phyloP scores from a whole-genome alignment of 2,113 vertebrate genomes.

The Thalassoma bifasciatum region DNA sequence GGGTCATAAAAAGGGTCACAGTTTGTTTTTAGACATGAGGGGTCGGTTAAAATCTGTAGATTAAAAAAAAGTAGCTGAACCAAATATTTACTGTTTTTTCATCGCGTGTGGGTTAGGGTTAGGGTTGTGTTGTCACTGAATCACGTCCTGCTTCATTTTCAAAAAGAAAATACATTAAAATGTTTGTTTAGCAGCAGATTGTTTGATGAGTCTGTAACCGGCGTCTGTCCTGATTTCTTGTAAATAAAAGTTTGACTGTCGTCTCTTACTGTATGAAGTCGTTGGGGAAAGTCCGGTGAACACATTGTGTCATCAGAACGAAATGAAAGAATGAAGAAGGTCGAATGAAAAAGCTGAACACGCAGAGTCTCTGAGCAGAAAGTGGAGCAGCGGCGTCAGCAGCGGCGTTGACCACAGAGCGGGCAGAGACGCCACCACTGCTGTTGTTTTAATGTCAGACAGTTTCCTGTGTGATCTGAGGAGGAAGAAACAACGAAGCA shows the following conservation, averaged over 20 bases:
- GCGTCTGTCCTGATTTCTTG: too few relatives aligned
- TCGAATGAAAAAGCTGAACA: background rate
- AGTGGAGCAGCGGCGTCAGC: background rate
- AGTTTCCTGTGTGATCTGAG: slow-evolving; percentile 41
- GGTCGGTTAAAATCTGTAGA: too few relatives aligned
- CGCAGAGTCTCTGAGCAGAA: background rate
- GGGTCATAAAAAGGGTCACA: too few relatives aligned
- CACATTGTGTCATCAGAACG: background rate
- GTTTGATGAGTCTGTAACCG: too few relatives aligned
- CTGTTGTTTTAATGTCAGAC: background rate
- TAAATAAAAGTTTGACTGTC: too few relatives aligned
- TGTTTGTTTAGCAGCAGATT: too few relatives aligned
- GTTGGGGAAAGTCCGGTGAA: background rate
- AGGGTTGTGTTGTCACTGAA: too few relatives aligned
- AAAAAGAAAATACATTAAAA: too few relatives aligned
- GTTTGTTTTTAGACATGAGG: too few relatives aligned
- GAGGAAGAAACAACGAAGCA: background rate
- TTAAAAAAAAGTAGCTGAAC: too few relatives aligned
- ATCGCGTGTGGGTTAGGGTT: too few relatives aligned
- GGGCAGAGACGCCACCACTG: background rate
- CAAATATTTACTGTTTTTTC: too few relatives aligned
- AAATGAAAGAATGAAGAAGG: background rate
- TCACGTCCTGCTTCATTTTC: background rate
- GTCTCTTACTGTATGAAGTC: background rate
- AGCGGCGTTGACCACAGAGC: background rate